Evolutionary conservation across 1,140 invertebrate genomes (phyloP).

Genomic region (Helicorthomorpha holstii): DNA sequence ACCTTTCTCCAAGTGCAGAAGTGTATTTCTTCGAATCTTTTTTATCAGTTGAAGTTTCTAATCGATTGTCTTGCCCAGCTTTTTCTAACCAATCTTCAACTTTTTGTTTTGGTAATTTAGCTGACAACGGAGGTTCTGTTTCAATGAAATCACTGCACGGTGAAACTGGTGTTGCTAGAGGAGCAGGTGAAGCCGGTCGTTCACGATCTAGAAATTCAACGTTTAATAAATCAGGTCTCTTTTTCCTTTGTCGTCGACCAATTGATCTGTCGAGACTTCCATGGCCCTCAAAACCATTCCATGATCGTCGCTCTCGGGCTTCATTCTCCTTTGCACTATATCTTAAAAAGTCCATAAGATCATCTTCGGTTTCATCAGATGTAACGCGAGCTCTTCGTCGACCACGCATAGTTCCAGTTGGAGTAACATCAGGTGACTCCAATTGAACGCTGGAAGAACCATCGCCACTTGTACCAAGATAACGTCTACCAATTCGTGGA

Average conservation of each 20-base stretch:
- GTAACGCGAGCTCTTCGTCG: slow-evolving; percentile 51
- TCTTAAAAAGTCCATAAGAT: slow-evolving; percentile 67
- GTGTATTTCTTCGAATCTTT: background rate
- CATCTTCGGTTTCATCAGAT: slow-evolving; percentile 65
- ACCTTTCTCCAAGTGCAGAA: slow-evolving; percentile 42
- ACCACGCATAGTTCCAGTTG: slow-evolving; percentile 65
- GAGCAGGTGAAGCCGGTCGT: slow-evolving; percentile 44
- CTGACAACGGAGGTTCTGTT: slow-evolving; percentile 7
- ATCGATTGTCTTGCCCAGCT: slow-evolving; percentile 62
- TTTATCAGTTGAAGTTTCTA: slow-evolving; percentile 15
- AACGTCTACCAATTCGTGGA: slow-evolving; percentile 42
- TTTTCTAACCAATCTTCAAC: slow-evolving; percentile 80
- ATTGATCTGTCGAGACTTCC: slow-evolving; percentile 57
- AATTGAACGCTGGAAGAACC: slow-evolving; percentile 24
- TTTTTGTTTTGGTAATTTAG: slow-evolving; percentile 61
- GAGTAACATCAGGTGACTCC: slow-evolving; percentile 60
- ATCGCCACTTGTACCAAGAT: slow-evolving; percentile 32
- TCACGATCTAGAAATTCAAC: slow-evolving; percentile 47
- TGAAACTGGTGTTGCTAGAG: slow-evolving; percentile 21
- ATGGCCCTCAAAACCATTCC: slow-evolving; percentile 47
- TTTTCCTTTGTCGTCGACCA: slow-evolving; percentile 53
- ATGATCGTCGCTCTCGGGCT: slow-evolving; percentile 57
- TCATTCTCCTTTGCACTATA: slow-evolving; percentile 39
- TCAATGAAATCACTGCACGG: background rate
- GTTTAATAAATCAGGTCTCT: slow-evolving; percentile 46